Evolutionary conservation across 2,797 vertebrate species (phyloP).

Genomic region (Atherinosoma microstoma): DNA sequence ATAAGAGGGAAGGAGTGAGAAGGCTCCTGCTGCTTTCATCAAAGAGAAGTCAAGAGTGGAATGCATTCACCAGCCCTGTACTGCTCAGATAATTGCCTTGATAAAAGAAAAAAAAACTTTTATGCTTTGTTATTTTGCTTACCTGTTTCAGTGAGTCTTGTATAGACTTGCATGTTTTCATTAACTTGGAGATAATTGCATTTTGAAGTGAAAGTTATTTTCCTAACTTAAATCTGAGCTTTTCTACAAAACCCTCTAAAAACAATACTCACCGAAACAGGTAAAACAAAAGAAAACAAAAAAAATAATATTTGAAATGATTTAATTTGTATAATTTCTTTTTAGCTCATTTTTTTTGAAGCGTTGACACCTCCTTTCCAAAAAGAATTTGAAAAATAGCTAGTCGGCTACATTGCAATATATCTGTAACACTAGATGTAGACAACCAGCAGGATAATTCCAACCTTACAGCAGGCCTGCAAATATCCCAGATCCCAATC

Average conservation of each 20-base stretch:
- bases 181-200: slow-evolving; percentile 38
- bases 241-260: not conserved
- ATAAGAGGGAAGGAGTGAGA: slow-evolving; percentile 70
- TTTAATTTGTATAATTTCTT: too few species aligned
- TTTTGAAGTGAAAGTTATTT: slow-evolving; percentile 9
- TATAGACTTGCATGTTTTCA: slow-evolving; percentile 31
- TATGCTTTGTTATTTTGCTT: slow-evolving; percentile 64
- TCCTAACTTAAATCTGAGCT: not conserved
- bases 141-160: slow-evolving; percentile 61
- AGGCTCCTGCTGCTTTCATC: slow-evolving; percentile 71
- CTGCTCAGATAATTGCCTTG: slow-evolving; percentile 65
- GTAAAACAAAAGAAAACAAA: not conserved
- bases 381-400: too few species aligned
- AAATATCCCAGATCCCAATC: not conserved
- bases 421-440: not conserved
- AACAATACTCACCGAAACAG: not conserved
- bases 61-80: slow-evolving; percentile 41
- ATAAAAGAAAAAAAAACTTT: slow-evolving; percentile 38
- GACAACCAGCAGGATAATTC: not conserved
- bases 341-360: too few species aligned
- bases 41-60: slow-evolving; percentile 72
- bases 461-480: not conserved
- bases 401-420: not conserved
- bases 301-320: not conserved
- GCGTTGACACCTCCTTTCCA: too few species aligned